Percentiles rank a stretch among this genome's conserved stretches.
These are phyloP conservation scores for Dendrolimus houi DNA, from an alignment of 2,888 invertebrate species.

Conservation along the genomic window DNA sequence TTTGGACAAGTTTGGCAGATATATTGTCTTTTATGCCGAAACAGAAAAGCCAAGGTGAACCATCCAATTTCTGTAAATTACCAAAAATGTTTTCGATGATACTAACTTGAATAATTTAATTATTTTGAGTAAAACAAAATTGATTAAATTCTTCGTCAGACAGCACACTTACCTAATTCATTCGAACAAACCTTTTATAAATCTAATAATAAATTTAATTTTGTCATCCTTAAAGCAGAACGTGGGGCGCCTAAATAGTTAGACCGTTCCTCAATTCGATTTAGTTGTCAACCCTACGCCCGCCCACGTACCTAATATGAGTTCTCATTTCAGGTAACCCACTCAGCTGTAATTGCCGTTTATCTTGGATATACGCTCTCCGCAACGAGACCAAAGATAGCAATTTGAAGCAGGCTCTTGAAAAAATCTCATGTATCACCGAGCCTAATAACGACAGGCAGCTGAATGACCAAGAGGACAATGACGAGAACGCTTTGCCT, in stretches of 20 bases:
- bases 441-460: constrained; percentile 53
- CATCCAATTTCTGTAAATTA: too few species aligned
- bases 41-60: too few species aligned
- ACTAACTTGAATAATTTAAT: too few species aligned
- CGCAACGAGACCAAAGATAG: constrained; percentile 84
- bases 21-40: too few species aligned
- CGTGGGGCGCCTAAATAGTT: background rate
- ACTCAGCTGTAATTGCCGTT: constrained; percentile 88
- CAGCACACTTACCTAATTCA: background rate
- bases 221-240: background rate
- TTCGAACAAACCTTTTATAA: background rate
- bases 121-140: too few species aligned
- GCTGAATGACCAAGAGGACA: constrained; percentile 38
- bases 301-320: constrained; percentile 15
- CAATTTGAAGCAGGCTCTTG: constrained; percentile 80
- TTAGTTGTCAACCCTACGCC: background rate
- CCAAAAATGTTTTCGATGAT: too few species aligned
- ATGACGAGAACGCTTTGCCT: constrained; percentile 39
- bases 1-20: too few species aligned
- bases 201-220: background rate
- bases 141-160: too few species aligned
- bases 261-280: background rate
- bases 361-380: constrained; percentile 87
- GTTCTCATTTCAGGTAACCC: constrained; percentile 82
- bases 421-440: constrained; percentile 83